Percentiles rank a stretch among this genome's conserved stretches.
Conservation (phyloP, 1,140 invertebrate genomes). For the Venustaconcha ellipsiformis region DNA sequence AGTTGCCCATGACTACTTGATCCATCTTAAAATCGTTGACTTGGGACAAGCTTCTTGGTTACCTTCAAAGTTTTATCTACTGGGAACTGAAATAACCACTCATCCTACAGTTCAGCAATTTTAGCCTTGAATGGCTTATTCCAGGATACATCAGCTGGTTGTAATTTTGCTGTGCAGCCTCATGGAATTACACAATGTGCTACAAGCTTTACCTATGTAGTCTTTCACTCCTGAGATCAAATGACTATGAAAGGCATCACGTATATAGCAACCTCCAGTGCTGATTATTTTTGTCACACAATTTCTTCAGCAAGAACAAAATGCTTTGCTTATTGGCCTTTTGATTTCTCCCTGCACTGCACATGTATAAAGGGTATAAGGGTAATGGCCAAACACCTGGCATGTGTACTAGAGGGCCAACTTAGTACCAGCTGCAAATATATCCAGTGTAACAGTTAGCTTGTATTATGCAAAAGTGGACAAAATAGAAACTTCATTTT, state of each 20-base stretch:
- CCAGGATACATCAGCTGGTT: conserved; percentile 17
- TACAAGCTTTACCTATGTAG: neutral
- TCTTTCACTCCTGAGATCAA: conserved; percentile 5
- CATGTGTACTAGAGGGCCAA: conserved; percentile 14
- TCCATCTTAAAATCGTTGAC: conserved; percentile 6
- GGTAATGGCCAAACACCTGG: conserved; percentile 11
- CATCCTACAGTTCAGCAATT: too few relatives aligned
- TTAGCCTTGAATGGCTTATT: conserved; percentile 15
- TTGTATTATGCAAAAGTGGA: conserved; percentile 19
- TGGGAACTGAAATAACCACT: too few relatives aligned
- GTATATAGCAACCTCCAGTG: neutral
- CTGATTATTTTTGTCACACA: conserved; percentile 4
- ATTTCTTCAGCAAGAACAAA: conserved; percentile 10
- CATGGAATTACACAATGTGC: conserved; percentile 1
- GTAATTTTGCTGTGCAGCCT: conserved; percentile 10
- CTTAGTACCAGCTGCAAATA: conserved; percentile 22
- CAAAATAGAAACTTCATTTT: conserved; percentile 1
- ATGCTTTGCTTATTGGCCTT: conserved; percentile 18
- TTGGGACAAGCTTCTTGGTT: neutral
- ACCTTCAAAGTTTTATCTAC: too few relatives aligned
- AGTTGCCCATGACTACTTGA: conserved; percentile 7
- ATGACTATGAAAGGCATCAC: conserved; percentile 14
- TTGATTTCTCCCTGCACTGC: conserved; percentile 6
- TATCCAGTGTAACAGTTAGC: conserved; percentile 11
- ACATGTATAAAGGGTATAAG: conserved; percentile 14